Evolutionary conservation across 1,140 invertebrate genomes (phyloP), one percentile per base, ranked within the genome.

Genomic region (Drosophila neocordata): DNA sequence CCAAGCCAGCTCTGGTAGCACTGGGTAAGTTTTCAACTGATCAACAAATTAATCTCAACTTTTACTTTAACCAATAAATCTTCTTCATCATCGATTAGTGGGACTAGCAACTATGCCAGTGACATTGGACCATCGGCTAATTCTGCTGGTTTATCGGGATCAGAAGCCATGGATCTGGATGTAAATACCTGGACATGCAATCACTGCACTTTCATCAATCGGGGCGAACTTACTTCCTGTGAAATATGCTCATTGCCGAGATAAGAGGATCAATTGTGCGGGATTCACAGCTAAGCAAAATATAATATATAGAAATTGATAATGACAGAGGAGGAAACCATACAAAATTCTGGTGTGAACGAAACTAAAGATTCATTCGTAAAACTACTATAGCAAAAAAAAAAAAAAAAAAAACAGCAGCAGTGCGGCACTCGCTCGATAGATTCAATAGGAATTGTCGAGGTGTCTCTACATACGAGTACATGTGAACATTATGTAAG

Each of bases 191-290:
- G 98, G 98, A 97, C 96, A 9, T 99, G 98, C 92, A 94, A 94
- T 66, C 95, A 97, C 84, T 99, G 98, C 93, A 99, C 98, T 65
- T 99, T 96, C 92, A 94, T 98, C 79, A 99, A 99, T 93, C 93
- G 94, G 65, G 92, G 94, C 53, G 94, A 95, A 53, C 92, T 94
- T 55, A 93, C 92, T 61, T 94, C 94, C 67, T 99, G 98, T 93
- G 98, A 99, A 91, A 98, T 99, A 94, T 99, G 98, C 93, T 95
- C 94, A 83, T 93, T 99, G 89, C 98, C 98, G 48, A 95, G 95
- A 94, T 88, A 88, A 88, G 56, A 35, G 34, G 12, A 22, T 52
- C 22, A 52, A 11, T 18, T 13, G 11, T 13, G 51, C 20, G 27
- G 24, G 58, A 71, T 53, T 22, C 52, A 27, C 18, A 48, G 27